Percentiles rank a stretch among this genome's conserved stretches.
phyloP scores from a whole-genome alignment of 1,140 invertebrate species.

The Homarus americanus region DNA sequence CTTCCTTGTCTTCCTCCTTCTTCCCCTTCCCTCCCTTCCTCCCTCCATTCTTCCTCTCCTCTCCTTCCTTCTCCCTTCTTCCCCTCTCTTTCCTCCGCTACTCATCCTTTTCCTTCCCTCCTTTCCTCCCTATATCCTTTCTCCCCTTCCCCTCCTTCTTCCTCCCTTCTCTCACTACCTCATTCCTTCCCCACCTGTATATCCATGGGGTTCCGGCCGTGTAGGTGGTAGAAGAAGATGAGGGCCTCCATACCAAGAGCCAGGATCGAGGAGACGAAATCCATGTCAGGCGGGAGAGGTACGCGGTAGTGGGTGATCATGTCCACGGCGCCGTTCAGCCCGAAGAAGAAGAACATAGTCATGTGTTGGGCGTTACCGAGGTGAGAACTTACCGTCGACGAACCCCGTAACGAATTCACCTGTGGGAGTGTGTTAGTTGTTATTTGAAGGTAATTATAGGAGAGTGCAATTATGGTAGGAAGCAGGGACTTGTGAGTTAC shows the following conservation, averaged over 20 bases:
- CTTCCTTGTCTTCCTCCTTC: too few species aligned
- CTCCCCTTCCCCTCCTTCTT: neutral
- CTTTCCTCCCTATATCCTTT: neutral
- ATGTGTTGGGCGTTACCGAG: slow-evolving; percentile 81
- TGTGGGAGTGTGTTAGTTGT: too few species aligned
- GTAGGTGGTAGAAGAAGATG: slow-evolving; percentile 80
- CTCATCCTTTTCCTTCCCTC: too few species aligned
- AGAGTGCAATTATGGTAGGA: too few species aligned
- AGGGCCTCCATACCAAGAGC: slow-evolving; percentile 79
- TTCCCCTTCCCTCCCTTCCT: neutral
- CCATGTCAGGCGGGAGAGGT: slow-evolving; percentile 78
- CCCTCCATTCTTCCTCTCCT: neutral
- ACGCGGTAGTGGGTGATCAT: slow-evolving; percentile 78
- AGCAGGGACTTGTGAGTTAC: too few species aligned
- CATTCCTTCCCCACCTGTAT: slow-evolving; percentile 76
- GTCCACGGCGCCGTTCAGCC: slow-evolving; percentile 79
- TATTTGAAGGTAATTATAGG: too few species aligned
- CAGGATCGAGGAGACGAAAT: slow-evolving; percentile 78
- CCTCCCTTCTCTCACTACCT: neutral
- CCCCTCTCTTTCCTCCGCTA: neutral
- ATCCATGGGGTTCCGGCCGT: slow-evolving; percentile 79
- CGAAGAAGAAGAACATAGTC: slow-evolving; percentile 81
- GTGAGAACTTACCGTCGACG: slow-evolving; percentile 77
- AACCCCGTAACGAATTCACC: slow-evolving; percentile 78
- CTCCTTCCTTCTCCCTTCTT: neutral